Evolutionary conservation across 2,113 vertebrate genomes (phyloP).

Genomic region (Hucho hucho): DNA sequence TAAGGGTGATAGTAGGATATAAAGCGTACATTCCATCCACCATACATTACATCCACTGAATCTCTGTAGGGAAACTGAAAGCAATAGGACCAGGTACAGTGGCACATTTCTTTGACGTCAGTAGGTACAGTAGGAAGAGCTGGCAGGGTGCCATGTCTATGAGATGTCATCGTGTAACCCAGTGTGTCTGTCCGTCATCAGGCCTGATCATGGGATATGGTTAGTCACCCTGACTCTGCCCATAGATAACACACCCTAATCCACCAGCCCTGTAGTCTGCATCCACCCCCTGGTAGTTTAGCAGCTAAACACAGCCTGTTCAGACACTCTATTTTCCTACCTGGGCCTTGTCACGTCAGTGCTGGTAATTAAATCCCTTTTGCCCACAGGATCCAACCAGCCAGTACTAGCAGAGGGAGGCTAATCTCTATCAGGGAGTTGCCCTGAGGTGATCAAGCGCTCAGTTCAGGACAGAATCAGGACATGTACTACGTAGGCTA

Average conservation of each 20-base stretch:
- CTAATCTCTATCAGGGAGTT: slow-evolving; percentile 31
- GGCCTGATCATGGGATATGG: slow-evolving; percentile 12
- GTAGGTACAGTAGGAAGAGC: not conserved
- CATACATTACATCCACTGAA: too few relatives aligned
- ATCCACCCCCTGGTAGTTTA: slow-evolving; percentile 28
- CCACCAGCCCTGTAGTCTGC: slow-evolving; percentile 35
- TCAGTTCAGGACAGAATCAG: slow-evolving; percentile 33
- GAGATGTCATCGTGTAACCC: slow-evolving; percentile 36
- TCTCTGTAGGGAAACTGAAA: not conserved
- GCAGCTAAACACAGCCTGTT: slow-evolving; percentile 26
- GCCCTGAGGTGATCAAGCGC: slow-evolving; percentile 16
- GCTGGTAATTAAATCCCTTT: slow-evolving; percentile 15
- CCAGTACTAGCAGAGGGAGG: slow-evolving; percentile 19
- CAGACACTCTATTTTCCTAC: slow-evolving; percentile 31
- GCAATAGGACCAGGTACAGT: not conserved
- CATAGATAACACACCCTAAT: slow-evolving; percentile 64
- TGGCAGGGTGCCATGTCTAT: not conserved
- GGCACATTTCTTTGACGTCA: not conserved
- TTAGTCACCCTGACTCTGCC: slow-evolving; percentile 31
- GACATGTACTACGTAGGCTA: slow-evolving; percentile 3
- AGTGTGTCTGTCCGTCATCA: slow-evolving; percentile 32
- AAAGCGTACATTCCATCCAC: not conserved
- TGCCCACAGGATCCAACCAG: slow-evolving; percentile 21
- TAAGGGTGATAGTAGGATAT: not conserved
- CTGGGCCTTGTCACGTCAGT: too few relatives aligned